Conservation (phyloP, 2,797 vertebrate species). For the Rhincodon typus region DNA sequence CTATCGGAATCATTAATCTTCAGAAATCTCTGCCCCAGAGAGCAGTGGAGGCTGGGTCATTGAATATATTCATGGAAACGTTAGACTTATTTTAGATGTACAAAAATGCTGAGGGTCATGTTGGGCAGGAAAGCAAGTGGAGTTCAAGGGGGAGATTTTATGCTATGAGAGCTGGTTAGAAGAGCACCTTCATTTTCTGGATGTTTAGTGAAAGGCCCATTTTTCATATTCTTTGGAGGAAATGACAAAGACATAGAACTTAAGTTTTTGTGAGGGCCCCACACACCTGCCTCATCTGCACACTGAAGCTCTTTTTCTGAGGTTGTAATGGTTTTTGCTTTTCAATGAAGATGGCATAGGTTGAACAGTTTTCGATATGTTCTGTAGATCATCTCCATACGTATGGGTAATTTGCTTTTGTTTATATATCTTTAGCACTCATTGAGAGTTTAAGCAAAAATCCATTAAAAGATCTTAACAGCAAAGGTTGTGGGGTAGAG, state of each 20-base stretch:
- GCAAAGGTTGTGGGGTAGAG: neutral
- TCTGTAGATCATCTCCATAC: too few relatives aligned
- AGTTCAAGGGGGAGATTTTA: neutral
- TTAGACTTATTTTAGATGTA: neutral
- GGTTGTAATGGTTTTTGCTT: too few relatives aligned
- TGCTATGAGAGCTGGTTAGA: too few relatives aligned
- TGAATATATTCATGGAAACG: neutral
- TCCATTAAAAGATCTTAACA: neutral
- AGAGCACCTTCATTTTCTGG: too few relatives aligned
- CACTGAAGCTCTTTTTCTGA: too few relatives aligned
- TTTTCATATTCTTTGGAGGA: too few relatives aligned
- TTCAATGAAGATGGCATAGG: too few relatives aligned
- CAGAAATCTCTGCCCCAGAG: neutral
- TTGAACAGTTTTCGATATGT: too few relatives aligned
- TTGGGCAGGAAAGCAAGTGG: neutral
- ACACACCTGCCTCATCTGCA: too few relatives aligned
- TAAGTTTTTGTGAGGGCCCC: too few relatives aligned
- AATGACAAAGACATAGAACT: too few relatives aligned
- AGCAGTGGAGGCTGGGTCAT: neutral
- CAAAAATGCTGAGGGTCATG: neutral
- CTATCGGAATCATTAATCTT: neutral
- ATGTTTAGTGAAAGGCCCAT: too few relatives aligned
- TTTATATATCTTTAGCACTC: neutral
- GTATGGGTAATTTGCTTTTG: neutral
- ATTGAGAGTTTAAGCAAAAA: neutral